phyloP scores from a whole-genome alignment of 2,797 vertebrate genomes.

The Rhadinocentrus ornatus region DNA sequence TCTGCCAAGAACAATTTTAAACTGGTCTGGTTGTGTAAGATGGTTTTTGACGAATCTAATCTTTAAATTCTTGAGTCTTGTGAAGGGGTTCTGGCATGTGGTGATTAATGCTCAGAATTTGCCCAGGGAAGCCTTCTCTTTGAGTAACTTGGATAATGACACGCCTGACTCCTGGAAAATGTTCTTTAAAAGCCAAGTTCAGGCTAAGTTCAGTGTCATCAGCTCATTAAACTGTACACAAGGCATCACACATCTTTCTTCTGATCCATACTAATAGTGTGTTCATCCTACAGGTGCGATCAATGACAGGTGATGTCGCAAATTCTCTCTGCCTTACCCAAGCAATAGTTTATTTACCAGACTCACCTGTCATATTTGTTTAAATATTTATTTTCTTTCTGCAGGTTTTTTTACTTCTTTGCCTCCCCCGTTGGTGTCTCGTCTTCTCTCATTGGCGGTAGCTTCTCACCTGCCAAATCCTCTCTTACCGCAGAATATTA shows the following conservation, averaged over 20 bases:
- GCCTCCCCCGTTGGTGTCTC: too few species aligned
- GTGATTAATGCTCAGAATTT: neutral
- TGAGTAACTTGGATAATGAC: neutral
- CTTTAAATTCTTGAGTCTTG: neutral
- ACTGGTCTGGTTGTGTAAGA: neutral
- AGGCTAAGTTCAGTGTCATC: neutral
- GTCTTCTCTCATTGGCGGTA: neutral
- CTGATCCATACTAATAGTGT: too few species aligned
- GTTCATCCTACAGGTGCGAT: too few species aligned
- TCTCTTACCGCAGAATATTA: neutral
- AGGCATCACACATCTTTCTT: neutral
- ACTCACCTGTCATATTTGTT: too few species aligned
- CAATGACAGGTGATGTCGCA: neutral
- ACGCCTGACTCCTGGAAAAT: neutral
- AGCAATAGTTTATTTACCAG: neutral
- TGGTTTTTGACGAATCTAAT: neutral
- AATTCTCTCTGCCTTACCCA: neutral
- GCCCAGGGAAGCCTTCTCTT: neutral
- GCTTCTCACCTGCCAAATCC: neutral
- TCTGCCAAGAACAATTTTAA: neutral
- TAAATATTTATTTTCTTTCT: neutral
- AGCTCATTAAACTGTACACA: neutral
- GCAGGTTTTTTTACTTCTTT: neutral
- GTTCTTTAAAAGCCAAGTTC: neutral
- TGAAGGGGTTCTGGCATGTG: neutral